Base-by-base conservation (phyloP, 2,888 invertebrate genomes). In the Drosophila anomelani region DNA sequence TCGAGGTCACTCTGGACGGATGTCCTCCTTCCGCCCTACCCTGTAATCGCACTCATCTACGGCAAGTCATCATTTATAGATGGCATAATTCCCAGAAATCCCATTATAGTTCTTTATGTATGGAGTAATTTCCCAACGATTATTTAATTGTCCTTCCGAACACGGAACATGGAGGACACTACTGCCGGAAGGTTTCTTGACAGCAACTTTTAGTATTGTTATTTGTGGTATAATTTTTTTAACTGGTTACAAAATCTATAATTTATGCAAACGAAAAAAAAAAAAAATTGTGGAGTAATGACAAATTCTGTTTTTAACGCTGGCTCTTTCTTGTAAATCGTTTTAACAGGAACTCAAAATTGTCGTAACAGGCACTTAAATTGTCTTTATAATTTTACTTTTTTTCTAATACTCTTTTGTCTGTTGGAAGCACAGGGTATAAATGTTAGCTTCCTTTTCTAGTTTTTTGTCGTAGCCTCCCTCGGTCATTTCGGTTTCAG, bases 1-100 rank as follows among this genome's bases (percentile, higher is more conserved):
- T 83, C 83, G 86, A 83, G 83, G 86, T 83, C 86, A 75, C 47
- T 64, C 43, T 55, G 39, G 17, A 39, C 53, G 46, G 39, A 59
- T 63, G 57, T 60, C 58, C 46, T 53, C 51, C 17, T 68, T 49
- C 7, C 41, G 49, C 17, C 10, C 41, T 68, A 68, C 68, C 68
- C 68, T 57, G 49, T 68, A 57, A 43, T 63, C 36, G 26, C 36
- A 4, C 15, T 36, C 49, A 20, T 56, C 15, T n/a, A 5, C 13
- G 9, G 1, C 26, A n/a, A 7, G 7, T 60, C 60, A 49, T 60
- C 34, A 64, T 20, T 60, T 17, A 60, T 43, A 47, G 26, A 64
- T 64, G 34, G 9, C 34, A 15, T 17, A n/a, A 17, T 36, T 57
- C 34, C 17, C 36, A 36, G 61, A 43, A 43, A 34, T 20, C 20